These are phyloP conservation scores for Stegodyphus mimosarum DNA, from an alignment of 1,140 invertebrate species.

Conservation along the genomic window DNA sequence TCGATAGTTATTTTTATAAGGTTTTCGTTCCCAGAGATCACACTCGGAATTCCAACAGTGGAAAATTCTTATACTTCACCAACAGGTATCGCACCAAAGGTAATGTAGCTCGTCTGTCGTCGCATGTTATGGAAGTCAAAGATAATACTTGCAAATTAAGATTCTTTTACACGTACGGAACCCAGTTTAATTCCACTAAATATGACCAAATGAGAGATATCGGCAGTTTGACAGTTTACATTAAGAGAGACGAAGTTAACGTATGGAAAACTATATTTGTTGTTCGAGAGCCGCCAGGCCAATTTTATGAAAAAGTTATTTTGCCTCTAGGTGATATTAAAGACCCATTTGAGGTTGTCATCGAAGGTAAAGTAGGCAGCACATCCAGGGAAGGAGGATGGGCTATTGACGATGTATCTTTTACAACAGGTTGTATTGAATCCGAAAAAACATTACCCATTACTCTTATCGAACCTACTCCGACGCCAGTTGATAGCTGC, in stretches of 20 bases:
- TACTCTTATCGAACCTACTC: constrained; percentile 19
- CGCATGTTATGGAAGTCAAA: constrained; percentile 44
- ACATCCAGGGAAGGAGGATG: constrained; percentile 65
- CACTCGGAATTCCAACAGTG: constrained; percentile 61
- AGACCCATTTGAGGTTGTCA: constrained; percentile 63
- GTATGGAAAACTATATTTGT: constrained; percentile 34
- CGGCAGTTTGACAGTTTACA: constrained; percentile 51
- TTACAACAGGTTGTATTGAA: constrained; percentile 65
- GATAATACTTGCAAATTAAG: constrained; percentile 50
- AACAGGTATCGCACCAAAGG: constrained; percentile 6
- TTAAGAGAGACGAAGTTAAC: constrained; percentile 38
- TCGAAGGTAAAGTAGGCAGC: constrained; percentile 65
- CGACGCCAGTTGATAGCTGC: constrained; percentile 13
- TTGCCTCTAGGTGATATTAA: constrained; percentile 25
- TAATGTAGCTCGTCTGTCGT: constrained; percentile 23
- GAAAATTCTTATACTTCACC: constrained; percentile 52
- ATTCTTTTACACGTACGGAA: constrained; percentile 61
- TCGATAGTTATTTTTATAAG: constrained; percentile 2
- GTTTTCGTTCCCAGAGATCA: constrained; percentile 44
- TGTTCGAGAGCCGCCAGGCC: constrained; percentile 23
- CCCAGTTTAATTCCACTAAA: constrained; percentile 30
- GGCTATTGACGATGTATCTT: constrained; percentile 68
- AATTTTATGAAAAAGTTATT: constrained; percentile 60
- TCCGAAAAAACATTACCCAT: constrained; percentile 49
- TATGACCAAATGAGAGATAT: constrained; percentile 51